A percentile compares a stretch with the other conserved stretches of the same genome.
These are phyloP conservation scores for Phyllotreta cruciferae DNA, from an alignment of 2,888 invertebrate species.

Conservation along the genomic window DNA sequence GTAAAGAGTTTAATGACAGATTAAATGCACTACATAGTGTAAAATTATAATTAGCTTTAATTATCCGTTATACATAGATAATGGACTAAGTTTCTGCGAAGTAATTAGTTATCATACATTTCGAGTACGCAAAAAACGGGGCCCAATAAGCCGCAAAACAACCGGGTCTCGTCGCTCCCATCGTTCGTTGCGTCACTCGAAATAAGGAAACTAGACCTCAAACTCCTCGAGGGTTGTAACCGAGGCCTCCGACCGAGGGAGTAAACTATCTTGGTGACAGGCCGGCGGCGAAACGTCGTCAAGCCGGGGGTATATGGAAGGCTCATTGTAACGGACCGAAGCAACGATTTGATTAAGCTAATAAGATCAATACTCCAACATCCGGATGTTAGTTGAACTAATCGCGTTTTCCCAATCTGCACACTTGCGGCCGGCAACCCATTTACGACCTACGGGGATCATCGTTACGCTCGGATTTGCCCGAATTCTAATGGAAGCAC, in stretches of 20 bases:
- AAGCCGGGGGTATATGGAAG: slow-evolving; percentile 18
- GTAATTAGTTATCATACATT: neutral
- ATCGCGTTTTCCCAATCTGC: slow-evolving; percentile 46
- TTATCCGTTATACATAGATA: no score
- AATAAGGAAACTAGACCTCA: slow-evolving; percentile 11
- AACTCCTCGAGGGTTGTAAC: slow-evolving; percentile 21
- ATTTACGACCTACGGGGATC: slow-evolving; percentile 37
- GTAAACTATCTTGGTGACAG: slow-evolving; percentile 39
- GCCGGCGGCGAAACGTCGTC: slow-evolving; percentile 29
- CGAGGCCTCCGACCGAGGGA: slow-evolving; percentile 10
- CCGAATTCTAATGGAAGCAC: no score
- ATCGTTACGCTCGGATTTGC: slow-evolving; percentile 18
- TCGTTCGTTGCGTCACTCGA: slow-evolving; percentile 5
- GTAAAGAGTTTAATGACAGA: no score
- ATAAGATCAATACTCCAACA: slow-evolving; percentile 50
- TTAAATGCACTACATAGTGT: no score
- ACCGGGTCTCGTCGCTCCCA: slow-evolving; percentile 1
- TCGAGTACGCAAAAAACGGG: neutral
- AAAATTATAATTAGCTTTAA: no score
- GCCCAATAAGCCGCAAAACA: neutral
- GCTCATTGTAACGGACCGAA: slow-evolving; percentile 38
- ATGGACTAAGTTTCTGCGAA: no score
- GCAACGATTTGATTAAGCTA: slow-evolving; percentile 50
- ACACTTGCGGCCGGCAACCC: slow-evolving; percentile 41
- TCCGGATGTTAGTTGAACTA: slow-evolving; percentile 47